Evolutionary conservation across 2,113 vertebrate species (phyloP).

Genomic region (Martes martes): DNA sequence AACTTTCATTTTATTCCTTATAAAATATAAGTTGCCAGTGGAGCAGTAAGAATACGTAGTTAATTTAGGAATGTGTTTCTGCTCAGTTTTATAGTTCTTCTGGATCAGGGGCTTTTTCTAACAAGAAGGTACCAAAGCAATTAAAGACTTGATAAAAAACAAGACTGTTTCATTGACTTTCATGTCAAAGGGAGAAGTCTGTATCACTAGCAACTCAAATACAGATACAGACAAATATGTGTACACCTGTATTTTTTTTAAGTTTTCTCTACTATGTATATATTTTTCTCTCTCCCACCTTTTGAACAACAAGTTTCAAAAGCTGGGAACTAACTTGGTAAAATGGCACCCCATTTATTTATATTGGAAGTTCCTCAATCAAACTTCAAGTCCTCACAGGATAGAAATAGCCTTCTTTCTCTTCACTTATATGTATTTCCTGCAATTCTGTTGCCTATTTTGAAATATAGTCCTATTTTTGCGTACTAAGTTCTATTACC

Average conservation of each 20-base stretch:
- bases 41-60: background rate
- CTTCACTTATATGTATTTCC: background rate
- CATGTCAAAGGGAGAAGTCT: background rate
- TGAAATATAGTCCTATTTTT: conserved; percentile 27
- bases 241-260: background rate
- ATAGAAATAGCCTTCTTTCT: background rate
- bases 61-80: background rate
- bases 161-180: background rate
- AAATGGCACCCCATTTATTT: background rate
- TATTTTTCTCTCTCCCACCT: background rate
- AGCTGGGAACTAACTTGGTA: background rate
- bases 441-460: background rate
- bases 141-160: background rate
- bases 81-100: background rate
- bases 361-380: background rate
- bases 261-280: background rate
- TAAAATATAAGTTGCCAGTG: background rate
- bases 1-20: conserved; percentile 2
- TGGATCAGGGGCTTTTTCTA: background rate
- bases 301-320: background rate
- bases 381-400: background rate
- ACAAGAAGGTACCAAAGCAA: background rate
- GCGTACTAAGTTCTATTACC: background rate
- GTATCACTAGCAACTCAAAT: background rate
- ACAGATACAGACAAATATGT: background rate